phyloP scores from a whole-genome alignment of 2,113 vertebrate species.

The Malurus alboscapulatus region DNA sequence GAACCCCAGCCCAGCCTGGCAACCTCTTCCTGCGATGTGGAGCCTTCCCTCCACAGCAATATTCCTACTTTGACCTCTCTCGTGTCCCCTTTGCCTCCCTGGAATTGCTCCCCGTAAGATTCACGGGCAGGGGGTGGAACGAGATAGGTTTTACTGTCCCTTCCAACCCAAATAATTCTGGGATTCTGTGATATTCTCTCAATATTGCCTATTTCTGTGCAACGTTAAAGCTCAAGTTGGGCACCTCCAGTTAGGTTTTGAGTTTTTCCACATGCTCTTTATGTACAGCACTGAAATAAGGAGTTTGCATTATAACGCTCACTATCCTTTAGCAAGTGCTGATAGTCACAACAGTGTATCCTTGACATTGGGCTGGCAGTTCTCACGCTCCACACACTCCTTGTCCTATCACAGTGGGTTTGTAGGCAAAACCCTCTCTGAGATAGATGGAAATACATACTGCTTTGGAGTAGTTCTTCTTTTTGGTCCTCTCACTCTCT shows the following conservation, averaged over 20 bases:
- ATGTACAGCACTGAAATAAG: background rate
- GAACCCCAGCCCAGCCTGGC: background rate
- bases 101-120: background rate
- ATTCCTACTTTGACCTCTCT: no score
- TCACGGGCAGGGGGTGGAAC: background rate
- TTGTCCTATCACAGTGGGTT: background rate
- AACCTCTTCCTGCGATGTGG: rapidly evolving
- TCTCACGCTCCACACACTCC: background rate
- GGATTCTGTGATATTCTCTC: background rate
- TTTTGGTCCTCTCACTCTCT: conserved; percentile 76
- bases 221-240: background rate
- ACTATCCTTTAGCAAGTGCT: background rate
- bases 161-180: background rate
- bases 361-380: conserved; percentile 23
- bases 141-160: background rate
- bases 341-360: background rate
- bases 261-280: background rate
- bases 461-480: conserved; percentile 72
- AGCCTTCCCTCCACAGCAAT: background rate
- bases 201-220: background rate
- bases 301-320: background rate
- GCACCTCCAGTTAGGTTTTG: background rate
- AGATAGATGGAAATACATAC: conserved; percentile 44
- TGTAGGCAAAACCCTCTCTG: background rate
- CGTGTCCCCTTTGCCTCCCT: background rate